A percentile compares a stretch with the other conserved stretches of the same genome.
These are phyloP conservation scores for Liposcelis brunnea DNA, from an alignment of 2,888 invertebrate genomes.

Conservation along the genomic window DNA sequence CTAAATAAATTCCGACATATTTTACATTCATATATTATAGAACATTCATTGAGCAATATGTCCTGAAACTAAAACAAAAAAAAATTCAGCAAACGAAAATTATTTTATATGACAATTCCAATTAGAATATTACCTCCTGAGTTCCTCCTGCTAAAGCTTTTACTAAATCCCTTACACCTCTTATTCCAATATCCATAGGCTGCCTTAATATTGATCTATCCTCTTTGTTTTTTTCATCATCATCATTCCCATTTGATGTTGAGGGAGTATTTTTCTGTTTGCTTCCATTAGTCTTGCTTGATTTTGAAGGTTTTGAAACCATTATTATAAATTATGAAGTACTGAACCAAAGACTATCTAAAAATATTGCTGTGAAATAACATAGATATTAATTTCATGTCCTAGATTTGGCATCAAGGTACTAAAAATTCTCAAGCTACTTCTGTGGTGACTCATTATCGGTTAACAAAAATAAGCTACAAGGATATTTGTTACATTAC, in stretches of 20 bases:
- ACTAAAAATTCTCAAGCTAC: no score
- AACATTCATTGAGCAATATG: constrained; percentile 66
- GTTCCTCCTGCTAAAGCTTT: constrained; percentile 48
- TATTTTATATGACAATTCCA: constrained; percentile 10
- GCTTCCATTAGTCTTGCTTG: background rate
- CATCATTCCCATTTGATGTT: background rate
- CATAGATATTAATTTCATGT: no score
- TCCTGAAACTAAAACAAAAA: constrained; percentile 45
- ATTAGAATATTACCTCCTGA: constrained; percentile 14
- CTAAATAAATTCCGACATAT: constrained; percentile 73
- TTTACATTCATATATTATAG: constrained; percentile 76
- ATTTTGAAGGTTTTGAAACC: background rate
- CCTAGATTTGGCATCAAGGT: no score
- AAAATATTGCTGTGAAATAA: no score
- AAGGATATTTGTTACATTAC: no score
- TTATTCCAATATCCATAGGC: constrained; percentile 38
- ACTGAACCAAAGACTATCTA: no score
- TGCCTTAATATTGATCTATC: constrained; percentile 33
- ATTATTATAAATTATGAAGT: no score
- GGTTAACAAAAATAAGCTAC: no score
- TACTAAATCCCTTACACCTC: constrained; percentile 45
- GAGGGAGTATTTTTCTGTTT: background rate
- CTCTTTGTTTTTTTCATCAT: constrained; percentile 9
- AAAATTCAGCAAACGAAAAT: constrained; percentile 15
- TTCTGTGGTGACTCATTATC: no score